Conservation (phyloP, 1,140 invertebrate species). For the Drusus annulatus region DNA sequence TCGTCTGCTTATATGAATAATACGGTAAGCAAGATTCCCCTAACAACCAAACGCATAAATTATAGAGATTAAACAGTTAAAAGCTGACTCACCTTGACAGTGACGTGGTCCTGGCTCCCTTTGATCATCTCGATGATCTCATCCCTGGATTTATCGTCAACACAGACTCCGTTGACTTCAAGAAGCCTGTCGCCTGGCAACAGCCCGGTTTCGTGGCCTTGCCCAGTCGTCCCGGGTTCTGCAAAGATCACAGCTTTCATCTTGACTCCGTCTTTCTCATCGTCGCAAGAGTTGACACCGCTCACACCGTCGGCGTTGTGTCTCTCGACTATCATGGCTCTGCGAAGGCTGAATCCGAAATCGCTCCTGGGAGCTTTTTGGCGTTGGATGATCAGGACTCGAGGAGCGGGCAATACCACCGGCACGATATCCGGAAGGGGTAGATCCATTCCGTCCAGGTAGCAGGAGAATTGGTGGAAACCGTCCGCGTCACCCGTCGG, state of each 20-base stretch:
- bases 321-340: constrained; percentile 85
- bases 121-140: constrained; percentile 95
- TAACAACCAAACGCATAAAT: too few relatives aligned
- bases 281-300: constrained; percentile 58
- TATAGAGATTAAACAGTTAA: too few relatives aligned
- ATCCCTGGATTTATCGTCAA: constrained; percentile 89
- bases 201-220: constrained; percentile 86
- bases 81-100: constrained; percentile 81
- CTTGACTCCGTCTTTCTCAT: constrained; percentile 69
- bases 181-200: constrained; percentile 93
- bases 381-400: constrained; percentile 84
- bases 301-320: constrained; percentile 65
- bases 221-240: constrained; percentile 88
- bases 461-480: constrained; percentile 81
- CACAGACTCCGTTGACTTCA: constrained; percentile 90
- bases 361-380: constrained; percentile 90
- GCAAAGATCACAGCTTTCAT: constrained; percentile 90
- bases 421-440: constrained; percentile 85
- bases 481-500: constrained; percentile 88
- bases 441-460: constrained; percentile 83
- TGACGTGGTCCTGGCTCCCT: constrained; percentile 85
- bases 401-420: constrained; percentile 80
- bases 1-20: too few relatives aligned
- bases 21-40: too few relatives aligned
- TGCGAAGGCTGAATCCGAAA: constrained; percentile 95